Evolutionary conservation across 2,888 invertebrate species (phyloP), one percentile per base, ranked within the genome.

Genomic region (Tortricodes alternella): DNA sequence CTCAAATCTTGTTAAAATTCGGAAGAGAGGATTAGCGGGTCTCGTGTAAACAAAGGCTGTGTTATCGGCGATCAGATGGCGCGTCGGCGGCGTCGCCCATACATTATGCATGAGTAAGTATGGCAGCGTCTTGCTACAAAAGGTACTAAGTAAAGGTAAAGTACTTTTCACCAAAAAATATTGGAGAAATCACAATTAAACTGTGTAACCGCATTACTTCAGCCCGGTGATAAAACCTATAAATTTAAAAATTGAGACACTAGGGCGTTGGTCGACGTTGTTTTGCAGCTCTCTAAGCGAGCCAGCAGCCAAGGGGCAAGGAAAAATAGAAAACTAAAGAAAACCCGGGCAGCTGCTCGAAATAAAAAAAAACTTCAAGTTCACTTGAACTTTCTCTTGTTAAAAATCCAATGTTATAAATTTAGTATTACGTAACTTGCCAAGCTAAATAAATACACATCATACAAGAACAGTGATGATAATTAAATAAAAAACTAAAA

Each of bases 1-100:
- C 74, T 81, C 80, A 82, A 83, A 83, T 82, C 81, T 80, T 81
- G 83, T 85, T 85, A 78, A 84, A 82, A 82, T 83, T 80, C 76
- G 65, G 70, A 66, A 77, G 81, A 80, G 78, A 75, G 76, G 82
- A 85, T 86, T 85, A 88, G 78, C 71, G 65, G 70, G 75, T 71
- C 71, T 74, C 75, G 67, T 79, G 83, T 83, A 88, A 87, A 88
- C 85, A 88, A 81, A 77, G 74, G 67, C 76, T 69, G 71, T 70
- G 78, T 77, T 82, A 84, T 85, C 83, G 77, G 65, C 78, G 80
- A 84, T 85, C 84, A 76, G 78, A 83, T 79, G 80, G 74, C 76
- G 77, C 74, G 63, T 70, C 65, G 65, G 65, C 66, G 65, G 60
- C 63, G 71, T 65, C 70, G 62, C 66, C 59, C 66, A 78, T 87